These are phyloP conservation scores for Bolinopsis microptera DNA, from an alignment of 37 sponge, comb jelly and placozoan species.

Conservation along the genomic window DNA sequence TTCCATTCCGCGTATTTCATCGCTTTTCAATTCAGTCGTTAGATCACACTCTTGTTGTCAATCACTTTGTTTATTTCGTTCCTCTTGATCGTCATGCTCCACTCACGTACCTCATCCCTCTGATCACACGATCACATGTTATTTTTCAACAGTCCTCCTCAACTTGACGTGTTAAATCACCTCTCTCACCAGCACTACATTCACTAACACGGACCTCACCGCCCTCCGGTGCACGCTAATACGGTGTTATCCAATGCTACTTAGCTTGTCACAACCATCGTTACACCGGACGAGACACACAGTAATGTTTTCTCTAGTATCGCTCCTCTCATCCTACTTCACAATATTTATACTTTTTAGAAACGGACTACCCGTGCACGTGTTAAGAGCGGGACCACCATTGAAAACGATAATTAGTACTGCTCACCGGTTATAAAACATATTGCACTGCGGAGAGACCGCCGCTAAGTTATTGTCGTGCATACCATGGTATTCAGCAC, in stretches of 20 bases:
- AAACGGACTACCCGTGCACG: not conserved
- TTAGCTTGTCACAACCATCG: not conserved
- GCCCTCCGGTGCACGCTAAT: not conserved
- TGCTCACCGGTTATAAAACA: constrained; percentile 8
- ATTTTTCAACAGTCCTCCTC: not conserved
- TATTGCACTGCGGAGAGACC: not conserved
- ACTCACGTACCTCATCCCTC: not conserved
- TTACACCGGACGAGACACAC: not conserved
- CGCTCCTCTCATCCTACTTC: not conserved
- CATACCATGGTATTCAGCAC: constrained; percentile 64
- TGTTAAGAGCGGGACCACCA: constrained; percentile 22
- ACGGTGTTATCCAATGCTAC: not conserved
- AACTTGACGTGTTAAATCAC: constrained; percentile 15
- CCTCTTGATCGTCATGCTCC: not conserved
- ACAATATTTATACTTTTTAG: constrained; percentile 56
- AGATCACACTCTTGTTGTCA: not conserved
- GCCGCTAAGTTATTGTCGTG: constrained; percentile 33
- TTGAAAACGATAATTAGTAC: constrained; percentile 49
- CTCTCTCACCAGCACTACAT: not conserved
- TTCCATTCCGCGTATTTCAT: too few relatives aligned
- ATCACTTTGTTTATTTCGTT: not conserved
- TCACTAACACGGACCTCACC: not conserved
- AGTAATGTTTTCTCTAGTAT: not conserved
- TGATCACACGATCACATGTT: not conserved
- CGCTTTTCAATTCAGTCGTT: too few relatives aligned